Conservation (phyloP, 1,140 invertebrate genomes). For the Eubasilissa regina region DNA sequence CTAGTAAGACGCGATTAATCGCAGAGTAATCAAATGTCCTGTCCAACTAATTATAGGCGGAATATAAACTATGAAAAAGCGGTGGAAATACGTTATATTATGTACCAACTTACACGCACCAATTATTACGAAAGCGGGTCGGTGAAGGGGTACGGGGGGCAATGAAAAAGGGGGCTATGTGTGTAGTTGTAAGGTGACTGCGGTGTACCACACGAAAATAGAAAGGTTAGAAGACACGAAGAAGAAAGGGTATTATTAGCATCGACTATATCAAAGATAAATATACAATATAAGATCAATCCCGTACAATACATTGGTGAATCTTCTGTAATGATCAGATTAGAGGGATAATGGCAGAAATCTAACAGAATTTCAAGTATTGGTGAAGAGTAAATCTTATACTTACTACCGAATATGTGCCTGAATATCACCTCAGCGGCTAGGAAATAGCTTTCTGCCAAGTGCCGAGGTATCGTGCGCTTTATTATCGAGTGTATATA, state of each 20-base stretch:
- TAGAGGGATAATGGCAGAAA: too few species aligned
- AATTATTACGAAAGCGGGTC: background rate
- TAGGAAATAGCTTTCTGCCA: conserved; percentile 6
- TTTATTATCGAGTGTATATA: conserved; percentile 11
- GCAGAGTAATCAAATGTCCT: too few species aligned
- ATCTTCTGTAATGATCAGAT: too few species aligned
- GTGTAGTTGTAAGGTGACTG: background rate
- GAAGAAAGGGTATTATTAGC: background rate
- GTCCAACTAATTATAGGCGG: too few species aligned
- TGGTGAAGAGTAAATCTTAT: too few species aligned
- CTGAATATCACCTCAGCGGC: too few species aligned
- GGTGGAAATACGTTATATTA: conserved; percentile 3
- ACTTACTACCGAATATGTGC: too few species aligned
- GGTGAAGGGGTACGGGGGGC: background rate
- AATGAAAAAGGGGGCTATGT: background rate
- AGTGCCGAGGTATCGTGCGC: conserved; percentile 1
- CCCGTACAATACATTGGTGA: background rate
- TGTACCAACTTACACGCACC: background rate
- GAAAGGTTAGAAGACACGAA: conserved; percentile 2
- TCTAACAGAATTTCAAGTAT: too few species aligned
- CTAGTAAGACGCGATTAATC: too few species aligned
- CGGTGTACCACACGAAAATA: conserved; percentile 8
- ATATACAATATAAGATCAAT: background rate
- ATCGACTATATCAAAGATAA: background rate
- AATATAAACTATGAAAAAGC: background rate